phyloP scores from a whole-genome alignment of 2,888 invertebrate genomes.

The Drosophila yooni region DNA sequence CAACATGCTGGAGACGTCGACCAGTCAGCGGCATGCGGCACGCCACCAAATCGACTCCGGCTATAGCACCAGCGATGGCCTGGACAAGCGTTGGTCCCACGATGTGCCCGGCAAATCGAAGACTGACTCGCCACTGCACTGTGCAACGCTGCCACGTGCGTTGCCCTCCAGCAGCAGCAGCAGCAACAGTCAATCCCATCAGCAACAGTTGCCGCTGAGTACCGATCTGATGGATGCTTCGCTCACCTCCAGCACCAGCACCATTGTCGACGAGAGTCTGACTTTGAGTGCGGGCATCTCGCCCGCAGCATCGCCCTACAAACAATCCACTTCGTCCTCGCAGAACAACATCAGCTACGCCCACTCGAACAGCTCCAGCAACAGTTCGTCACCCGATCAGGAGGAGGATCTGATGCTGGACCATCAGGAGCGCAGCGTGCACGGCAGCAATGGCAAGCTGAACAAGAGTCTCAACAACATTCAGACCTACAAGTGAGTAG shows the following conservation, averaged over 20 bases:
- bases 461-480: constrained; percentile 83
- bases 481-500: constrained; percentile 84
- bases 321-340: constrained; percentile 46
- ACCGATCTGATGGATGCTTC: constrained; percentile 81
- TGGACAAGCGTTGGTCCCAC: constrained; percentile 94
- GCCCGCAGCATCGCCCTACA: constrained; percentile 72
- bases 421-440: constrained; percentile 70
- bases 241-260: constrained; percentile 80
- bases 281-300: constrained; percentile 56
- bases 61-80: constrained; percentile 93
- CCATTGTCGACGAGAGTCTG: constrained; percentile 81
- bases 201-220: constrained; percentile 54
- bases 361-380: constrained; percentile 82
- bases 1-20: constrained; percentile 78
- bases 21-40: constrained; percentile 69
- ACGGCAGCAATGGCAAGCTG: constrained; percentile 78
- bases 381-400: constrained; percentile 83
- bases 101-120: constrained; percentile 86
- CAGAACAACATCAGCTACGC: constrained; percentile 68
- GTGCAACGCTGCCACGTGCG: constrained; percentile 75
- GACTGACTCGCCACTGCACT: constrained; percentile 82
- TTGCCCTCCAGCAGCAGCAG: constrained; percentile 57
- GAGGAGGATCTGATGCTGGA: constrained; percentile 81
- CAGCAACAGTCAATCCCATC: constrained; percentile 21
- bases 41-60: constrained; percentile 94